Evolutionary conservation across 1,140 invertebrate genomes (phyloP).

Genomic region (Drosophila orena): DNA sequence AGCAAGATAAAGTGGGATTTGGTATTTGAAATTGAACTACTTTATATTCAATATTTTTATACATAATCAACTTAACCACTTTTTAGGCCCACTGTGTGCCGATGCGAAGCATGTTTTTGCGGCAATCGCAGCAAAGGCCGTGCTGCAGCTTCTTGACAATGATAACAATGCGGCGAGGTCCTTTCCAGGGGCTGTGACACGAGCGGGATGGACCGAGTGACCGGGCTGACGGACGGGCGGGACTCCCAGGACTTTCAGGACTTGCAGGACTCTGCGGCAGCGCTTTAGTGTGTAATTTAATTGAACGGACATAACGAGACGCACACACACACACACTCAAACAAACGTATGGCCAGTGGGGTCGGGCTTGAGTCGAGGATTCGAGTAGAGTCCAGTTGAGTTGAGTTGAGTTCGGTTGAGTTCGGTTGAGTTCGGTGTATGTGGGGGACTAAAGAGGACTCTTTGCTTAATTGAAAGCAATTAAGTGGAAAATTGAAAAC

Average conservation of each 20-base stretch:
- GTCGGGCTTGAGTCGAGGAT: slow-evolving; percentile 26
- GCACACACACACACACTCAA: slow-evolving; percentile 17
- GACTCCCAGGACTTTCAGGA: slow-evolving; percentile 51
- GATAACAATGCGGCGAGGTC: slow-evolving; percentile 70
- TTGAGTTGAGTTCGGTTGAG: slow-evolving; percentile 18
- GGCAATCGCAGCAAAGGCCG: slow-evolving; percentile 12
- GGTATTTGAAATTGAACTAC: too few species aligned
- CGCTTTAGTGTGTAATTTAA: slow-evolving; percentile 82
- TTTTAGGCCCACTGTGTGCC: slow-evolving; percentile 10
- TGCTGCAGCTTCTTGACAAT: slow-evolving; percentile 74
- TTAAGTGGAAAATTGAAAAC: slow-evolving; percentile 84
- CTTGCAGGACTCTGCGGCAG: slow-evolving; percentile 37
- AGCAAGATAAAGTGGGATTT: too few species aligned
- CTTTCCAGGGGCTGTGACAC: slow-evolving; percentile 44
- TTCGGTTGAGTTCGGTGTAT: slow-evolving; percentile 36
- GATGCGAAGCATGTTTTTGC: slow-evolving; percentile 15
- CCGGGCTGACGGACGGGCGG: slow-evolving; percentile 27
- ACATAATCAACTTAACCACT: not conserved
- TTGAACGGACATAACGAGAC: slow-evolving; percentile 81
- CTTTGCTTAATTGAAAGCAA: slow-evolving; percentile 84
- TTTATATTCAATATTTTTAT: too few species aligned
- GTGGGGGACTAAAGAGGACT: slow-evolving; percentile 75
- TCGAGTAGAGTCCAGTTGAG: slow-evolving; percentile 14
- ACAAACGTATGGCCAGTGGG: slow-evolving; percentile 1
- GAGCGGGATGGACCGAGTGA: slow-evolving; percentile 35